A percentile compares a stretch with the other conserved stretches of the same genome.
Conservation (phyloP, 2,888 invertebrate genomes). For the Magallana nippona region DNA sequence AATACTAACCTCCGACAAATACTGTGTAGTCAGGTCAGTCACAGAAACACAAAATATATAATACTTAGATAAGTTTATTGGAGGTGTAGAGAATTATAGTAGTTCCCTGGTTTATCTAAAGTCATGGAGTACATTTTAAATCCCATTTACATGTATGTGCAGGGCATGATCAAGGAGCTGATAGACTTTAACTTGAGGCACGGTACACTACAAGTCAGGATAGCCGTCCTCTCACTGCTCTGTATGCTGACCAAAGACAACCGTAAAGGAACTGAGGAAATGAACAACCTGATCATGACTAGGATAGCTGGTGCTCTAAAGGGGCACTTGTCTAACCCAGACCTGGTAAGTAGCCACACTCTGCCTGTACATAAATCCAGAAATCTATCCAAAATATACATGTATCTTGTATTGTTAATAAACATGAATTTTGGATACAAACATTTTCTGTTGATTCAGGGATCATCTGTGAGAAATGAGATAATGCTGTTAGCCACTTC, state of each 20-base stretch:
- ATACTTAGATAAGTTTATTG: neutral
- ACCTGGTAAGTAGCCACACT: slow-evolving; percentile 80
- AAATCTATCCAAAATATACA: too few species aligned
- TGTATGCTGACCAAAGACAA: slow-evolving; percentile 94
- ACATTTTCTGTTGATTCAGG: slow-evolving; percentile 57
- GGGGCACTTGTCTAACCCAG: slow-evolving; percentile 84
- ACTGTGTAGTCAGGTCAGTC: slow-evolving; percentile 76
- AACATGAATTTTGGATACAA: too few species aligned
- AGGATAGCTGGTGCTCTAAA: slow-evolving; percentile 85
- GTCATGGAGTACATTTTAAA: too few species aligned
- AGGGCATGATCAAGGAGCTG: slow-evolving; percentile 91
- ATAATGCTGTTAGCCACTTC: slow-evolving; percentile 92
- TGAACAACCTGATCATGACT: slow-evolving; percentile 90
- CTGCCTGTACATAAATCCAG: neutral
- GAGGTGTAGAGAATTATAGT: too few species aligned
- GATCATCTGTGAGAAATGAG: slow-evolving; percentile 90
- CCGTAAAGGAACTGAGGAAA: slow-evolving; percentile 88
- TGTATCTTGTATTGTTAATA: too few species aligned
- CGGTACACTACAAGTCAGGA: slow-evolving; percentile 87
- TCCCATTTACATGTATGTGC: slow-evolving; percentile 47
- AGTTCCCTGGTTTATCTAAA: too few species aligned
- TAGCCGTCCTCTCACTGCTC: slow-evolving; percentile 92
- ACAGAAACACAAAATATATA: neutral
- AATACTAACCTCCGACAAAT: slow-evolving; percentile 75
- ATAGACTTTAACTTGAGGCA: slow-evolving; percentile 94